Conservation (phyloP, 2,888 invertebrate species). For the Gasteruption jaculator region DNA sequence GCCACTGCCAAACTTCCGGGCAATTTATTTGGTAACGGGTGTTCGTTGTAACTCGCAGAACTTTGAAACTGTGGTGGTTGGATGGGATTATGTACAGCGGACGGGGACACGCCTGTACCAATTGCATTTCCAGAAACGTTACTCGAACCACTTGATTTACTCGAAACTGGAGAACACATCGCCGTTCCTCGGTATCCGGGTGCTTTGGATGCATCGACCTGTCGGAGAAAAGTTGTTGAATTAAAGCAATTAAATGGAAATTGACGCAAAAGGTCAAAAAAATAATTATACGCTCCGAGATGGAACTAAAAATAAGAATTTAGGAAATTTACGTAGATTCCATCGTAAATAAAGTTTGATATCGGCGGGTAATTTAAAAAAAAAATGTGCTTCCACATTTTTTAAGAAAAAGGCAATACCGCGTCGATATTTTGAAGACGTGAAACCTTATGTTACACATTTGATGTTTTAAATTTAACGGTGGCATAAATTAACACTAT, state of each 20-base stretch:
- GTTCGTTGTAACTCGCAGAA: conserved; percentile 37
- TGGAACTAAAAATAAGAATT: too few species aligned
- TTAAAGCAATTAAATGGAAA: background rate
- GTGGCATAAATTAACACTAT: too few species aligned
- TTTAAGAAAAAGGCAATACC: too few species aligned
- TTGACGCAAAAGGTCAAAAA: background rate
- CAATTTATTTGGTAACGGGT: conserved; percentile 37
- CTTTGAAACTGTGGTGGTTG: conserved; percentile 40
- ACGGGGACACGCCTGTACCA: conserved; percentile 34
- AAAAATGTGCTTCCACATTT: too few species aligned
- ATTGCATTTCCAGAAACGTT: conserved; percentile 28
- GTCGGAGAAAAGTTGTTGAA: conserved; percentile 20
- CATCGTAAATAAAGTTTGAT: too few species aligned
- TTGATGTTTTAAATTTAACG: too few species aligned
- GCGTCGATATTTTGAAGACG: too few species aligned
- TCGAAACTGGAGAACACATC: conserved; percentile 72
- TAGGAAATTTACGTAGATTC: too few species aligned
- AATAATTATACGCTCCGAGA: too few species aligned
- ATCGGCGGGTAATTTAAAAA: too few species aligned
- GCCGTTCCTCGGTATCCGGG: conserved; percentile 83
- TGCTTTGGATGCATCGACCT: conserved; percentile 84
- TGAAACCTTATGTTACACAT: too few species aligned
- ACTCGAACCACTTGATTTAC: conserved; percentile 57
- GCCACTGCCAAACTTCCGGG: conserved; percentile 45
- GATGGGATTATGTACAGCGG: conserved; percentile 38